Evolutionary conservation across 2,113 vertebrate species (phyloP), one percentile per base, ranked within the genome.

Genomic region (Lampris megalopsis): DNA sequence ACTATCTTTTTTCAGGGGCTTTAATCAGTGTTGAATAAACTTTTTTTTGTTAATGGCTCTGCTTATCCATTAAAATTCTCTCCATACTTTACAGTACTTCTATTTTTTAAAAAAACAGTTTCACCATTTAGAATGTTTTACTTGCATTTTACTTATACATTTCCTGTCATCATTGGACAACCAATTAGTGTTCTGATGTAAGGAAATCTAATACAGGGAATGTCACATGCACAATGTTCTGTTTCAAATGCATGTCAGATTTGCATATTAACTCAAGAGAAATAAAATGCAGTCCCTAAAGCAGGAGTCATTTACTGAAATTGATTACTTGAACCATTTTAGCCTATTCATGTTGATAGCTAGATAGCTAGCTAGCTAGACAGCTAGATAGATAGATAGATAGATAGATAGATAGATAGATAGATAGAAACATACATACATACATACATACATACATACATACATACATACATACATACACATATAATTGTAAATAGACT

Each of bases 241-340:
- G 9, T 89, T 85, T 76, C n/a, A 83, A 83, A 61, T 62, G 70
- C 54, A 77, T 81, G 49, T 75, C 40, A 67, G 43, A 84, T 85
- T 81, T 86, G 71, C 70, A 77, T 68, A 68, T 66, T 81, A 80
- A 85, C 73, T 79, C 60, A n/a, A 13, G 13, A 62, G 43, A 83
- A 79, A 73, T 76, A 66, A 74, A 75, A 62, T 65, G 60, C 70
- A 75, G 69, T 70, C 54, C 79, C 78, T 85, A 64, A 74, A 79
- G 56, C 63, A 68, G 53, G 68, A 80, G 56, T 79, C 74, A 59
- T 69, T 81, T 74, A 80, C 42, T 24, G 24, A 24, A 24, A 24
- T 24, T 24, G 24, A 24, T 24, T 24, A 24, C 24, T 24, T 24
- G 24, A 24, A 24, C 24, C 24, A 24, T 24, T 24, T 24, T 24